Conservation (phyloP, 2,797 vertebrate species). For the Sebastes trivittatus region DNA sequence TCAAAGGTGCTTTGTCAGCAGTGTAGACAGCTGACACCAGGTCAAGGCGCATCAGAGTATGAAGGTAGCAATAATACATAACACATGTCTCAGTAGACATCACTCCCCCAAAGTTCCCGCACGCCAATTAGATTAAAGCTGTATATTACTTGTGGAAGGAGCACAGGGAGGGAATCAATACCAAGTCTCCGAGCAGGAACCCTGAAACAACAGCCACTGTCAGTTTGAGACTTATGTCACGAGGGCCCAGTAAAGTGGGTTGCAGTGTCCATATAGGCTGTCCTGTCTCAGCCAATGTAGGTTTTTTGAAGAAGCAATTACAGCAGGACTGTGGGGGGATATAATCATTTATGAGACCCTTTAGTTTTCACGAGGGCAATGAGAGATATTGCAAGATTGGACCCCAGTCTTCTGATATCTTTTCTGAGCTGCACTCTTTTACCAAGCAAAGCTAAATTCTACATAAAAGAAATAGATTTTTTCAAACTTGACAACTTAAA, state of each 20-base stretch:
- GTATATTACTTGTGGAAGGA: conserved; percentile 72
- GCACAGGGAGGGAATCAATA: conserved; percentile 70
- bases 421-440: not conserved
- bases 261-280: conserved; percentile 32
- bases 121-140: conserved; percentile 77
- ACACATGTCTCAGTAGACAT: conserved; percentile 64
- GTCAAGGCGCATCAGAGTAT: conserved; percentile 56
- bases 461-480: not conserved
- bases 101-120: conserved; percentile 61
- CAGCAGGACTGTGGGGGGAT: conserved; percentile 1
- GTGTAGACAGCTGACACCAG: conserved; percentile 58
- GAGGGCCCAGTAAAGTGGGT: conserved; percentile 23
- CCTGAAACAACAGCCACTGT: conserved; percentile 66
- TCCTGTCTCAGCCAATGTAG: conserved; percentile 6
- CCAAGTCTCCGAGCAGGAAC: conserved; percentile 57
- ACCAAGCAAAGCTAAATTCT: not conserved
- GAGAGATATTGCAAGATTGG: not conserved
- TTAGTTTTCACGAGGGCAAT: conserved; percentile 12
- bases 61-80: conserved; percentile 72
- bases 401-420: not conserved
- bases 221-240: conserved; percentile 60
- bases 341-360: conserved; percentile 31
- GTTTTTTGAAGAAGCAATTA: conserved; percentile 46
- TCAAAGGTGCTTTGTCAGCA: conserved; percentile 70
- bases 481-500: not conserved